Base-by-base conservation (phyloP, 2,888 invertebrate genomes). In the Dolichopus griseipennis region DNA sequence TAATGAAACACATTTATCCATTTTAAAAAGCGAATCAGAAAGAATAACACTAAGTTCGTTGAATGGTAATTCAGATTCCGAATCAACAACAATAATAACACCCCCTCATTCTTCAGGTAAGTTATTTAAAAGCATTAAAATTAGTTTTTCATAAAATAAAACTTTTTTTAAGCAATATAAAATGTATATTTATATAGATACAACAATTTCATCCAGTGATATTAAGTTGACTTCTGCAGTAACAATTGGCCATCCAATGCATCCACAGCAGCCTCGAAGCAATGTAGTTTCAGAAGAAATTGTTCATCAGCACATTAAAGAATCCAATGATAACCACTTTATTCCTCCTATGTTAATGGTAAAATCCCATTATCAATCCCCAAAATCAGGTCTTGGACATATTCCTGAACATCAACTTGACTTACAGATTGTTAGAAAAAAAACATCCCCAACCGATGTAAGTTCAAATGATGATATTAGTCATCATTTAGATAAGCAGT, bases 291-390 rank as follows among this genome's bases (percentile, higher is more conserved):
- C 67, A 21, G 75, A 78, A 65, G 77, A 77, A 65, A 69, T 70
- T 64, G 34, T 6, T 34, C 78, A 77, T 72, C 72, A 74, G 9
- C 78, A 79, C 67, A 71, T 77, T 34, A 80, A 80, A 68, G 79
- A 79, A 71, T 73, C 78, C 9, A 73, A 74, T 22, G 81, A 81
- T 71, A 80, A 77, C 68, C 81, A 81, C 72, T 82, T 82, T 65
- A 80, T 82, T 70, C 81, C 82, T 20, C 81, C 81, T 63, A 82
- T 82, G 82, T 67, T 82, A 68, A 71, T 82, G 72, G 81, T 82
- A 2, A 81, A 81, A 71, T 78, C 81, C 4, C 79, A 81, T 73
- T 81, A 81, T 71, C 77, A 80, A 67, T 78, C 81, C 43, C 76
- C 78, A 27, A 72, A 72, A 67, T 68, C 71, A 6, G 70, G 69